phyloP scores from a whole-genome alignment of 2,797 vertebrate species.

The Amblyopsis hoosieri region DNA sequence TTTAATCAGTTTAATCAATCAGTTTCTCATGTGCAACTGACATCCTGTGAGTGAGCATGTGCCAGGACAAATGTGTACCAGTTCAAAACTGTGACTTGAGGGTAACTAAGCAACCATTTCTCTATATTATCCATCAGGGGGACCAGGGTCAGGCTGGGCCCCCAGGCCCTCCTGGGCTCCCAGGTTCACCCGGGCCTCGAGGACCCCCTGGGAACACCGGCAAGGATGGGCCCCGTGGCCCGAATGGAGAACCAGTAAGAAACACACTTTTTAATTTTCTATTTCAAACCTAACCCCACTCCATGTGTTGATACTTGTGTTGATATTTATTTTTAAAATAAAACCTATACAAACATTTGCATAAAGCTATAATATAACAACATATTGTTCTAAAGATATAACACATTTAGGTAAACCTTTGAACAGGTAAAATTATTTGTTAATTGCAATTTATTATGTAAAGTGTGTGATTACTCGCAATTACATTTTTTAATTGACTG shows the following conservation, averaged over 20 bases:
- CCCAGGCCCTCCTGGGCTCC: constrained; percentile 86
- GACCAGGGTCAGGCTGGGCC: constrained; percentile 90
- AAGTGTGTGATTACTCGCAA: too few relatives aligned
- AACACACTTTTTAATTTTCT: constrained; percentile 10
- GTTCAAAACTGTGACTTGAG: constrained; percentile 8
- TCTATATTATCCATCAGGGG: constrained; percentile 74
- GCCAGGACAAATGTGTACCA: constrained; percentile 19
- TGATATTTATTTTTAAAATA: too few relatives aligned
- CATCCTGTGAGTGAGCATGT: constrained; percentile 1
- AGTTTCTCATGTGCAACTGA: background rate
- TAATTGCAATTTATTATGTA: too few relatives aligned
- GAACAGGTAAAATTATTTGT: too few relatives aligned
- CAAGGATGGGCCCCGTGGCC: constrained; percentile 89
- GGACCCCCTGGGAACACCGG: constrained; percentile 93
- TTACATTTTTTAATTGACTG: too few relatives aligned
- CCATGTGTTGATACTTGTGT: constrained; percentile 2
- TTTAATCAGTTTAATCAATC: too few relatives aligned
- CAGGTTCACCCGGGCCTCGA: constrained; percentile 87
- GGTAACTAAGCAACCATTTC: background rate
- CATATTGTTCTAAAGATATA: background rate
- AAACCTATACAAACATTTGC: background rate
- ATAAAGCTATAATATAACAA: background rate
- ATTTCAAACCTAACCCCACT: constrained; percentile 5
- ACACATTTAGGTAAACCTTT: background rate
- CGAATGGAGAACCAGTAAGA: constrained; percentile 86